Evolutionary conservation across 2,888 invertebrate genomes (phyloP), one percentile per base, ranked within the genome.

Genomic region (Drepana falcataria): DNA sequence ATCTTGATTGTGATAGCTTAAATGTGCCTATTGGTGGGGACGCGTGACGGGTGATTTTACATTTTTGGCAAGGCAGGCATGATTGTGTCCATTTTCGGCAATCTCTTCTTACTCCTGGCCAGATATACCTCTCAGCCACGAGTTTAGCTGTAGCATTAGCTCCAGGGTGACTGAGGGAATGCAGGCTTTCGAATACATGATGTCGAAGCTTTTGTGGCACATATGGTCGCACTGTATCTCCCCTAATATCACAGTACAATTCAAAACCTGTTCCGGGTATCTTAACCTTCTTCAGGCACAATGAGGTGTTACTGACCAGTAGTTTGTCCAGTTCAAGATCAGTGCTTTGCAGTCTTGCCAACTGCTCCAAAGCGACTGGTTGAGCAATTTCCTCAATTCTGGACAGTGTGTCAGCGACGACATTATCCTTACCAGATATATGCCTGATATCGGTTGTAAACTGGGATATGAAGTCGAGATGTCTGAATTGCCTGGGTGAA

Each of bases 371-470:
- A 35, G 53, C 52, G 2, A 56, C 4, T 1, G 33, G 47, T 3
- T 5, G n/a, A 3, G 6, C 5, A 2, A 58, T 2, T 34, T 59
- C 60, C 4, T 67, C 64, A 2, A 73, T 55, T 2, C 77, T 58
- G 2, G 69, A 77, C 3, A 79, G 55, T 0, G 71, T 58, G 53
- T 80, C 81, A 1, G 77, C 77, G n/a, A n/a, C n/a, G n/a, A n/a
- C 49, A 48, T 82, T 80, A 4, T 71, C 64, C 33, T 61, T 56
- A 0, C 81, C 79, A 0, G 68, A 52, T 0, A 83, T 66, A 57
- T 81, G 68, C 3, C 61, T 56, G 1, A 83, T 75, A 40, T 82
- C 71, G 0, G 75, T 79, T 0, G 77, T 70, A 59, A 83, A 84
- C 54, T 83, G 76, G 0, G 68, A 53, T 6, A 83, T 78, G 33